phyloP scores from a whole-genome alignment of 2,113 vertebrate species.

The Cololabis saira region DNA sequence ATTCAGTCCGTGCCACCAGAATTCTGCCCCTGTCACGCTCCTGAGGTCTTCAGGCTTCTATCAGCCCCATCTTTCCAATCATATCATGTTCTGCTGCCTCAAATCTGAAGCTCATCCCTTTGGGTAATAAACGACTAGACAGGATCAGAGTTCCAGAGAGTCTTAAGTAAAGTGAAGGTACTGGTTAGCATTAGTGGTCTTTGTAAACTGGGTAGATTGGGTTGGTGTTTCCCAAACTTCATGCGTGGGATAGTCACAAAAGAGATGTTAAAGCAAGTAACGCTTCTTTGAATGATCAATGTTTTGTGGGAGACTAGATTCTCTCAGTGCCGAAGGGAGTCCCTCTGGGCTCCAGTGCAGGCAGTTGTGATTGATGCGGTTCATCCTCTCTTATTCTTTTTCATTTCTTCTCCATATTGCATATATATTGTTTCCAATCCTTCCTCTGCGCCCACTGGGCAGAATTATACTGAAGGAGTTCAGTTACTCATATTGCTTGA shows the following conservation, averaged over 20 bases:
- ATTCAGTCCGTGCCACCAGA: conserved; percentile 16
- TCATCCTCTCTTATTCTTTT: conserved; percentile 50
- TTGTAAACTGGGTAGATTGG: conserved; percentile 15
- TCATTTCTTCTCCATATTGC: conserved; percentile 29
- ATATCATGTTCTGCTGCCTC: conserved; percentile 30
- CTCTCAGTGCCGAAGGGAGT: conserved; percentile 45
- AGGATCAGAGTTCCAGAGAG: neutral
- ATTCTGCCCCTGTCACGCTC: conserved; percentile 19
- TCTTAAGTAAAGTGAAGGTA: conserved; percentile 7
- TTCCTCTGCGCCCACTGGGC: conserved; percentile 53
- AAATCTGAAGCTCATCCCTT: conserved; percentile 6
- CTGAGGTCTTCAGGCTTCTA: conserved; percentile 17
- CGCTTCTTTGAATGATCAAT: conserved; percentile 54
- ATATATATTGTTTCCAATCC: conserved; percentile 29
- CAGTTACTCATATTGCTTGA: conserved; percentile 53
- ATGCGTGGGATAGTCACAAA: conserved; percentile 38
- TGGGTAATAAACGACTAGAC: neutral
- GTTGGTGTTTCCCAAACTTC: conserved; percentile 46
- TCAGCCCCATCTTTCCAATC: conserved; percentile 18
- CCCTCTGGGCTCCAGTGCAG: conserved; percentile 49
- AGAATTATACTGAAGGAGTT: conserved; percentile 53
- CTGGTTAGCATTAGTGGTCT: neutral
- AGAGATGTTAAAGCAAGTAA: conserved; percentile 32
- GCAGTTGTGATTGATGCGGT: conserved; percentile 53
- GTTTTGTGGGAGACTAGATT: conserved; percentile 57